These are phyloP conservation scores for Cotesia congregata DNA, from an alignment of 2,888 invertebrate species.

Conservation along the genomic window DNA sequence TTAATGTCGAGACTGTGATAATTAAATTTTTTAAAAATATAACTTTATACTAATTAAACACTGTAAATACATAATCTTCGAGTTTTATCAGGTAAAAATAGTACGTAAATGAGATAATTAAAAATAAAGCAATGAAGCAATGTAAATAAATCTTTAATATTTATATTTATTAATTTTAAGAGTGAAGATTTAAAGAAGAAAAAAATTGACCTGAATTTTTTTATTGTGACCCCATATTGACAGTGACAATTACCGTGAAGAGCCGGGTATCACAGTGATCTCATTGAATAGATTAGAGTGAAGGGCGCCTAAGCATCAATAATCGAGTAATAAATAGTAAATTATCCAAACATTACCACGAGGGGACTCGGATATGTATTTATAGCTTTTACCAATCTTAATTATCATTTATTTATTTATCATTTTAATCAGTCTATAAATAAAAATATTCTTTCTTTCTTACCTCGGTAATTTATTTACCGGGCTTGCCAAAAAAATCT, in stretches of 20 bases:
- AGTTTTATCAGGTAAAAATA: not conserved
- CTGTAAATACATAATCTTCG: not conserved
- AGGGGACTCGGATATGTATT: slow-evolving; percentile 8
- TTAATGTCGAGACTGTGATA: not conserved
- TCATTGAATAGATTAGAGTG: slow-evolving; percentile 48
- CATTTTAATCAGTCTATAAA: not conserved
- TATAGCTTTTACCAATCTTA: not conserved
- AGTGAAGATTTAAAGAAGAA: not conserved
- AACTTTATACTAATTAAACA: not conserved
- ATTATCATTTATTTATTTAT: not conserved
- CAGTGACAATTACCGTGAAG: slow-evolving; percentile 39
- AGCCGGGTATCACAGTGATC: slow-evolving; percentile 48
- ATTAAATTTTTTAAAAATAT: not conserved
- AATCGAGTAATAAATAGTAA: slow-evolving; percentile 18
- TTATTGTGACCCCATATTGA: slow-evolving; percentile 31
- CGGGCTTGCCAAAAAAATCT: not conserved
- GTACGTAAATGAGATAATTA: not conserved
- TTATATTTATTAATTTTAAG: not conserved
- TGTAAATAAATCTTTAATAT: slow-evolving; percentile 1
- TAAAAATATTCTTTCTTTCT: not conserved
- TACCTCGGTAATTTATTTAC: not conserved
- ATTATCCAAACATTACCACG: not conserved
- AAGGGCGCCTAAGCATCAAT: slow-evolving; percentile 41
- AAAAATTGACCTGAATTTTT: not conserved
- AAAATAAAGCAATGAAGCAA: not conserved